Base-by-base conservation (phyloP, 1,140 invertebrate species). In the Thalassaphorura encarpata region DNA sequence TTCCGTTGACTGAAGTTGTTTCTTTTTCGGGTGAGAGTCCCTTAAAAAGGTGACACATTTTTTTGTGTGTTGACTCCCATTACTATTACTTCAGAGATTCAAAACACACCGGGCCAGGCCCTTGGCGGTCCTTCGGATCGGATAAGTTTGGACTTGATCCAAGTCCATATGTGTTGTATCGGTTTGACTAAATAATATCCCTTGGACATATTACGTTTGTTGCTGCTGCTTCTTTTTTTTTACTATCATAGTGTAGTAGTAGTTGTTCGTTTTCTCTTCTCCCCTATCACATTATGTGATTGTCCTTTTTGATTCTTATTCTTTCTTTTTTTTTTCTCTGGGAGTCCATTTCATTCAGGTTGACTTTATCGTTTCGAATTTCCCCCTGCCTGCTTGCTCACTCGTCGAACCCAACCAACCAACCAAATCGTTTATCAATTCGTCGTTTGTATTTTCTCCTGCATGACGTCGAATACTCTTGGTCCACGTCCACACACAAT, bases 391-490 rank as follows among this genome's bases (percentile, higher is more conserved):
- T 36, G 11, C 33, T 11, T 11, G 11, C 11, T 36, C n/a, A 36
- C n/a, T 11, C 18, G 42, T 8, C 11, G 42, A 45, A 36, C 11
- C 33, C 33, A 28, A 21, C 21, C 40, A 43, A 61, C 16, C 43
- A 57, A 50, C 51, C 46, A 58, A 61, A 61, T 61, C 60, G 60
- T 61, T 61, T 58, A 58, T 61, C 60, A 61, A 61, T 61, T 61
- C 48, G 21, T 40, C 31, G 56, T 58, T 61, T 58, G 51, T 61
- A 52, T 21, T 54, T 54, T 58, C 60, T 36, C 33, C 33, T 36
- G n/a, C 33, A 36, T 36, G 33, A 36, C 33, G 33, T 36, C 33
- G 33, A 11, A 11, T 36, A 11, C 33, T 36, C 33, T 11, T 36
- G 11, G 33, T 36, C 11, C 11, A 11, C 33, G n/a, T 36, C 11